These are phyloP conservation scores for Philopedon plagiatum DNA, from an alignment of 2,888 invertebrate species.

Conservation along the genomic window DNA sequence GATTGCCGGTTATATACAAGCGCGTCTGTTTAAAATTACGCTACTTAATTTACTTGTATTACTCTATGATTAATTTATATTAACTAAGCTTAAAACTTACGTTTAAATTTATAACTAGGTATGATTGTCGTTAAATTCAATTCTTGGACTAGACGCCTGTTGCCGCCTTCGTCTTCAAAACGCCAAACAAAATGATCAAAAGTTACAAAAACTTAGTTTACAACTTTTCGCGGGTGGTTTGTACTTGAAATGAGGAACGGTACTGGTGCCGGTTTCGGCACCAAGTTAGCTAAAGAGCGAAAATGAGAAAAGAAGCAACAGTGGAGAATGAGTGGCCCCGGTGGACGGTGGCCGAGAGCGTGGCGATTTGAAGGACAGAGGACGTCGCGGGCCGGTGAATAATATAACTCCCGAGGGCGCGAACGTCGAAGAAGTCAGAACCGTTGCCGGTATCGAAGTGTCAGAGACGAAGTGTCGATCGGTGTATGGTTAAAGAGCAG, in stretches of 20 bases:
- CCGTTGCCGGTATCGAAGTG: constrained; percentile 23
- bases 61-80: constrained; percentile 24
- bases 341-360: constrained; percentile 17
- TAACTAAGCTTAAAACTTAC: constrained; percentile 46
- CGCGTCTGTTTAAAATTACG: constrained; percentile 31
- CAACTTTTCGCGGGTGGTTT: constrained; percentile 42
- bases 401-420: constrained; percentile 37
- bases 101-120: constrained; percentile 55
- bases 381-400: constrained; percentile 37
- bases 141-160: constrained; percentile 69
- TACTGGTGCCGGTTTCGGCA: constrained; percentile 29
- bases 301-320: constrained; percentile 24
- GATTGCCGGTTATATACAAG: constrained; percentile 17
- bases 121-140: constrained; percentile 67
- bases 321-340: constrained; percentile 30
- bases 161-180: constrained; percentile 65
- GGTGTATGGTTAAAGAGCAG: constrained; percentile 46
- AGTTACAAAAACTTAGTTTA: constrained; percentile 56
- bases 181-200: constrained; percentile 56
- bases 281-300: constrained; percentile 25
- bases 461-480: constrained; percentile 34
- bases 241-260: constrained; percentile 51
- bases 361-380: constrained; percentile 50
- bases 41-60: constrained; percentile 32
- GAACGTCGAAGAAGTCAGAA: constrained; percentile 32